Percentiles rank a stretch among this genome's conserved stretches.
phyloP scores from a whole-genome alignment of 2,797 vertebrate genomes.

The Falco concolor region DNA sequence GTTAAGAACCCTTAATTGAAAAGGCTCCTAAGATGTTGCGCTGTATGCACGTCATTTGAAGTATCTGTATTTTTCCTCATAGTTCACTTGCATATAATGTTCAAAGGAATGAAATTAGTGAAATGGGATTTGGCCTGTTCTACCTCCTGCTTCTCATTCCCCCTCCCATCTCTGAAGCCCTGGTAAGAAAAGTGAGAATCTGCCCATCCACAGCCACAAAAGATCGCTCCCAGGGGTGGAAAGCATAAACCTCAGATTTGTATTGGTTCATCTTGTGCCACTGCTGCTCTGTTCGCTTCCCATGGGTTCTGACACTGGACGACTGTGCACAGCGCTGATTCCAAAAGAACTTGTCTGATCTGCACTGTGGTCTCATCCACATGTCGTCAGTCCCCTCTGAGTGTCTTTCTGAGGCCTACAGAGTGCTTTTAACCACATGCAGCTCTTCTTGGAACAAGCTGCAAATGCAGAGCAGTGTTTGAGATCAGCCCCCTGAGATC shows the following conservation, averaged over 20 bases:
- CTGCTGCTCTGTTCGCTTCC: rapidly evolving
- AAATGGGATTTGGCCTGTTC: not conserved
- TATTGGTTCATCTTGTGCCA: not conserved
- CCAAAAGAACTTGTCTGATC: not conserved
- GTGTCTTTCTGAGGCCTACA: not conserved
- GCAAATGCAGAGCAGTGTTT: not conserved
- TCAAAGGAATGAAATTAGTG: not conserved
- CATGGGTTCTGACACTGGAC: not conserved
- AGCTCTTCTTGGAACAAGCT: not conserved
- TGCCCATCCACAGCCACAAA: not conserved
- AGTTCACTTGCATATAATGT: not conserved
- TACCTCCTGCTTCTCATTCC: not conserved
- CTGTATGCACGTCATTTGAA: not conserved
- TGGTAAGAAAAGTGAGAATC: not conserved
- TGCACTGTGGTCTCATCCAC: not conserved
- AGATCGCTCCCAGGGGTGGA: not conserved
- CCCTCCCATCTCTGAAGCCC: not conserved
- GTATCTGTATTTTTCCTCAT: not conserved
- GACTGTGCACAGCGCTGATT: not conserved
- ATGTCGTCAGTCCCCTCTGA: not conserved
- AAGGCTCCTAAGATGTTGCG: not conserved
- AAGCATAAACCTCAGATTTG: not conserved
- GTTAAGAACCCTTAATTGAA: not conserved
- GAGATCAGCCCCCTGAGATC: not conserved
- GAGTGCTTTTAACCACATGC: not conserved